phyloP scores from a whole-genome alignment of 2,888 invertebrate species.

The Crioceris asparagi region DNA sequence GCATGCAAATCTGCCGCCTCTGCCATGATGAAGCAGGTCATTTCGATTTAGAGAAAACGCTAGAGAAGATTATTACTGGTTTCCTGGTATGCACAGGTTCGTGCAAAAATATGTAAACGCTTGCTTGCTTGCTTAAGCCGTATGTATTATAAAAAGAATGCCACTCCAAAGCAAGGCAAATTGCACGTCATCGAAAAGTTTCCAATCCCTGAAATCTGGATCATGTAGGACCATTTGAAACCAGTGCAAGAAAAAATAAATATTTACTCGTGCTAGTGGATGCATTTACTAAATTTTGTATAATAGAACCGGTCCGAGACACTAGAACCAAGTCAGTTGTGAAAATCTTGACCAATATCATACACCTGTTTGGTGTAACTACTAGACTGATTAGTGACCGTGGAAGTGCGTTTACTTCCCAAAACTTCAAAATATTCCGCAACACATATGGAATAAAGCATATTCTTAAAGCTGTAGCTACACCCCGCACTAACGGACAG shows the following conservation, averaged over 20 bases:
- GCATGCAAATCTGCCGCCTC: not conserved
- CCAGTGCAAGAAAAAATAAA: conserved; percentile 6
- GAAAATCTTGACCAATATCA: conserved; percentile 3
- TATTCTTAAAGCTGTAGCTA: no score
- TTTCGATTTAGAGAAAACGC: conserved; percentile 14
- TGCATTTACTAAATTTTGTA: conserved; percentile 9
- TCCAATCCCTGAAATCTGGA: conserved; percentile 6
- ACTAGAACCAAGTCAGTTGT: conserved; percentile 7
- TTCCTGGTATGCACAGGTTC: conserved; percentile 18
- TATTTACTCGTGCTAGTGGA: conserved; percentile 6
- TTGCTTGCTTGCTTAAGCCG: conserved; percentile 15
- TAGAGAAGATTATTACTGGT: conserved; percentile 16
- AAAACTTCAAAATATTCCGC: not conserved
- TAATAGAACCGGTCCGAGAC: conserved; percentile 7
- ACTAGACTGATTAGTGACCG: conserved; percentile 10
- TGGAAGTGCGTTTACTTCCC: conserved; percentile 1
- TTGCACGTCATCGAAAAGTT: conserved; percentile 6
- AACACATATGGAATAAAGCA: no score
- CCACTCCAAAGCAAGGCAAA: no score
- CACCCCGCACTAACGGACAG: no score
- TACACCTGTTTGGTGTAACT: conserved; percentile 9
- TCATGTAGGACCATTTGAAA: conserved; percentile 10
- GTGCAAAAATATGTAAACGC: conserved; percentile 13
- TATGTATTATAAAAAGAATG: not conserved
- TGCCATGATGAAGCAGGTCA: conserved; percentile 6